phyloP scores from a whole-genome alignment of 2,888 invertebrate genomes.

The Cryptocheilus praepositus region DNA sequence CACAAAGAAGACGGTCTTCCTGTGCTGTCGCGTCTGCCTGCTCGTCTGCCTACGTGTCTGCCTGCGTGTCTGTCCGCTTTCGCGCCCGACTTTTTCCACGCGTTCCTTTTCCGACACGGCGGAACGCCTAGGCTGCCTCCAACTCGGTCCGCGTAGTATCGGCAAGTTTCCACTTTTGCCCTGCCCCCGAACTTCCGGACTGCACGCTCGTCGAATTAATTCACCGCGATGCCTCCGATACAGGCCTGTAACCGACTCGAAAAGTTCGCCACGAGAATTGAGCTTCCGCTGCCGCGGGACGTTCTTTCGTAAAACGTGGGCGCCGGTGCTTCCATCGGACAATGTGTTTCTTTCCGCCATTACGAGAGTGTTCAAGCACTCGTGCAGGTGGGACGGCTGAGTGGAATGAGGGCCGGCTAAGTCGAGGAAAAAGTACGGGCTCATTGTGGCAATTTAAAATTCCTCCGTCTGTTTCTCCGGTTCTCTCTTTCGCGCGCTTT shows the following conservation, averaged over 20 bases:
- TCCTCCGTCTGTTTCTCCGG: slow-evolving; percentile 16
- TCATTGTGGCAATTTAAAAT: slow-evolving; percentile 19
- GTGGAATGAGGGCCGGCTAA: slow-evolving; percentile 1
- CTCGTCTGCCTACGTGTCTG: not conserved
- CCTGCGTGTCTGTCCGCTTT: too few species aligned
- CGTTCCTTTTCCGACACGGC: not conserved
- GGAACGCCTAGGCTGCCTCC: not conserved
- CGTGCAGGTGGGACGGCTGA: not conserved
- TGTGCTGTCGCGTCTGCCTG: not conserved
- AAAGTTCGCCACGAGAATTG: slow-evolving; percentile 26
- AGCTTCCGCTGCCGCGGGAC: not conserved
- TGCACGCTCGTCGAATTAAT: slow-evolving; percentile 37
- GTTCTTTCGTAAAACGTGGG: not conserved
- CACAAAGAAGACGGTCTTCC: not conserved
- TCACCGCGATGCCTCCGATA: slow-evolving; percentile 30
- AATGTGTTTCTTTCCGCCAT: slow-evolving; percentile 46
- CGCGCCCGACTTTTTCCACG: too few species aligned
- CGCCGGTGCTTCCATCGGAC: slow-evolving; percentile 15
- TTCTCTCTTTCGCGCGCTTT: not conserved
- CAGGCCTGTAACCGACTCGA: slow-evolving; percentile 19
- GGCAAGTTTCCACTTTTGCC: slow-evolving; percentile 26
- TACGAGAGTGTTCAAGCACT: slow-evolving; percentile 12
- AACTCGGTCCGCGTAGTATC: not conserved
- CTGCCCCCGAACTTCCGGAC: slow-evolving; percentile 28
- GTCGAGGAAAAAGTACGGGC: slow-evolving; percentile 27